These are phyloP conservation scores for Mesitornis unicolor DNA, from an alignment of 2,113 vertebrate genomes.

Conservation along the genomic window DNA sequence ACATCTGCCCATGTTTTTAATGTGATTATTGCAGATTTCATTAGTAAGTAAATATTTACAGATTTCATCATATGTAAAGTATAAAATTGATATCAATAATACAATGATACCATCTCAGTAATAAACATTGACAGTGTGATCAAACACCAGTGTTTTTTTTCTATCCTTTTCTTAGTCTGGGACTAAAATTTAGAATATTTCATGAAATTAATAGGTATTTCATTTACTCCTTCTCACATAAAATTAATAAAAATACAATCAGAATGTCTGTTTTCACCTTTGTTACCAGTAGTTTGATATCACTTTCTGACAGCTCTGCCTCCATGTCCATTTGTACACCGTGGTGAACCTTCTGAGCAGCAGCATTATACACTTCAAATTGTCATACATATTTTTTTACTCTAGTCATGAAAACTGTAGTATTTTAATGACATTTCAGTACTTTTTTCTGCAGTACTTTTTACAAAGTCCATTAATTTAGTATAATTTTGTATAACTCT, in stretches of 20 bases:
- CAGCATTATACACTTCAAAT: background rate
- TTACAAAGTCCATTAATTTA: background rate
- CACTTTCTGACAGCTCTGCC: background rate
- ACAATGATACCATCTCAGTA: background rate
- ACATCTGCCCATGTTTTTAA: background rate
- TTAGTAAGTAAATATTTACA: background rate
- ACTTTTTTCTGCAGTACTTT: background rate
- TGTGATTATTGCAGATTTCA: background rate
- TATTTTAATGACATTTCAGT: background rate
- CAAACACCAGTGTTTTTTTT: too few relatives aligned
- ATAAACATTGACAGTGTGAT: background rate
- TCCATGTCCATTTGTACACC: background rate
- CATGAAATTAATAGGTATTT: background rate
- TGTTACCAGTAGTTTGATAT: background rate
- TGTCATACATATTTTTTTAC: background rate
- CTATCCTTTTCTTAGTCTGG: background rate
- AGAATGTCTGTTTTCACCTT: background rate
- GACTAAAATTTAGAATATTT: background rate
- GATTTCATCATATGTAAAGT: background rate
- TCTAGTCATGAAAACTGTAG: background rate
- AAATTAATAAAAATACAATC: background rate
- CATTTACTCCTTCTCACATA: background rate
- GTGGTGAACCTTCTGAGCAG: background rate
- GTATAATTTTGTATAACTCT: background rate
- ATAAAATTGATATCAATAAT: background rate